phyloP scores from a whole-genome alignment of 1,140 invertebrate genomes.

The Himalopsyche phryganea region DNA sequence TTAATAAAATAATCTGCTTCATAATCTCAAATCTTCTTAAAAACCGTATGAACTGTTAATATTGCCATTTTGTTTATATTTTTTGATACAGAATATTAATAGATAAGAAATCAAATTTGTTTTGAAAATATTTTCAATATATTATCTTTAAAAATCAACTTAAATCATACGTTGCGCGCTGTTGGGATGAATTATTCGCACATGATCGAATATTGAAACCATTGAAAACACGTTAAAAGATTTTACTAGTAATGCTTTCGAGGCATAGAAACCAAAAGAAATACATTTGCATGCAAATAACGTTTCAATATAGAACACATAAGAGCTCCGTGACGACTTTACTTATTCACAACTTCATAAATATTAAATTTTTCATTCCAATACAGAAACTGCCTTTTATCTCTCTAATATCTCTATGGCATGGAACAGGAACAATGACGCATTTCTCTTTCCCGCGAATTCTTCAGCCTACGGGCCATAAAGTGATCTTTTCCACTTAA shows the following conservation, averaged over 20 bases:
- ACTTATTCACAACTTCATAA: constrained; percentile 34
- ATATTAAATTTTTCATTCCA: constrained; percentile 33
- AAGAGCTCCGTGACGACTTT: constrained; percentile 31
- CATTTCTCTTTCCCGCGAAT: neutral
- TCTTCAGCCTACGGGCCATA: constrained; percentile 5
- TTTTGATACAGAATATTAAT: too few species aligned
- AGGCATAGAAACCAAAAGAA: neutral
- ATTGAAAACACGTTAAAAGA: constrained; percentile 7
- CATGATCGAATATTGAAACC: constrained; percentile 3
- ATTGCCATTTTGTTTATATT: too few species aligned
- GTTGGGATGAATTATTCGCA: too few species aligned
- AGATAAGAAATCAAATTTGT: too few species aligned
- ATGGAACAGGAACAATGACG: neutral
- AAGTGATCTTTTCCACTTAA: constrained; percentile 26
- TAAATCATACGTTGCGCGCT: too few species aligned
- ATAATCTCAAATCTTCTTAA: too few species aligned
- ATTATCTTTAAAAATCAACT: too few species aligned
- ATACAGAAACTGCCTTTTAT: constrained; percentile 28
- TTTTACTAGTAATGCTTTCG: neutral
- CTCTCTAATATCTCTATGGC: constrained; percentile 9
- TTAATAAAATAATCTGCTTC: too few species aligned
- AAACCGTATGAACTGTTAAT: too few species aligned
- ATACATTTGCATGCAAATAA: constrained; percentile 32
- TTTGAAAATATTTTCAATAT: too few species aligned
- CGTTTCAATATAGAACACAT: constrained; percentile 33